Conservation (phyloP, 2,888 invertebrate genomes). For the Leptura quadrifasciata region DNA sequence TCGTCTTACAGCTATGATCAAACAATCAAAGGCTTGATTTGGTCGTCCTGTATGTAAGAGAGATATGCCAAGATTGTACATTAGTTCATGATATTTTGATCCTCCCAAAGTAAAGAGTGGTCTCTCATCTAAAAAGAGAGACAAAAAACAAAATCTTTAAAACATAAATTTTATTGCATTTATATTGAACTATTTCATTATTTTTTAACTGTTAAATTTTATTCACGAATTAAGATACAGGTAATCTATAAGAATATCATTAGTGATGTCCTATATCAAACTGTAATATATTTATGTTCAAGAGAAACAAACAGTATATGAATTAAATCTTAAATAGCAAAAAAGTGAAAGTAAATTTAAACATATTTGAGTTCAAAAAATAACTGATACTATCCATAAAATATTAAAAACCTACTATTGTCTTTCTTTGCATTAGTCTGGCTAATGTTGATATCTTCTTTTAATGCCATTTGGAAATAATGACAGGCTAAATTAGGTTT, state of each 20-base stretch:
- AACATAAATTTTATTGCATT: no score
- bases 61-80: slow-evolving; percentile 90
- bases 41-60: slow-evolving; percentile 88
- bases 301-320: no score
- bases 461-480: slow-evolving; percentile 86
- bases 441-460: slow-evolving; percentile 79
- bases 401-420: slow-evolving; percentile 55
- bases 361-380: no score
- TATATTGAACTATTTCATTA: no score
- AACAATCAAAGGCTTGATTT: slow-evolving; percentile 91
- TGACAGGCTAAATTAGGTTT: slow-evolving; percentile 88
- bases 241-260: no score
- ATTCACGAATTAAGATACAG: neutral
- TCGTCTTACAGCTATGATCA: slow-evolving; percentile 89
- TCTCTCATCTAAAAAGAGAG: slow-evolving; percentile 67
- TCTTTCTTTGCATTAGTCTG: slow-evolving; percentile 70
- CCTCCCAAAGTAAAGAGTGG: slow-evolving; percentile 80
- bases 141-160: neutral
- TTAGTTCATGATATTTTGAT: slow-evolving; percentile 79
- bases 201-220: no score
- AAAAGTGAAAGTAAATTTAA: no score
- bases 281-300: no score
- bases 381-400: no score
- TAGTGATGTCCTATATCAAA: no score
- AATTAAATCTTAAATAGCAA: no score